Conservation (phyloP, 2,113 vertebrate species). For the Pseudopipra pipra region DNA sequence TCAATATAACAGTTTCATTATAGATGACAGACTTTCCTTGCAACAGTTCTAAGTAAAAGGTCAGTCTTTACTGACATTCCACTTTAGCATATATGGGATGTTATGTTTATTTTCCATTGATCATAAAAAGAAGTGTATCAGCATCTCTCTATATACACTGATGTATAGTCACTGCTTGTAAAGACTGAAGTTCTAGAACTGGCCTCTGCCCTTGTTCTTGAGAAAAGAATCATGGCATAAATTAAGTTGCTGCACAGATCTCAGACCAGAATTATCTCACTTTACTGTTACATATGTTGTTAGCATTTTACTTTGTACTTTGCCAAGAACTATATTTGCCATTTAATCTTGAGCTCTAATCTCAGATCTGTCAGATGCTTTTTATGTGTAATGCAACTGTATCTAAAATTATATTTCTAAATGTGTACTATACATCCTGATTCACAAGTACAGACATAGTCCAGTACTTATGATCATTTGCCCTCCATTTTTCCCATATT, state of each 20-base stretch:
- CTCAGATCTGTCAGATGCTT: neutral
- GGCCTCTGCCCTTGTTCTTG: neutral
- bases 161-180: neutral
- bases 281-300: accelerated
- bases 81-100: neutral
- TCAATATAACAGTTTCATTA: neutral
- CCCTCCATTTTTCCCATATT: neutral
- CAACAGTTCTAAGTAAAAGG: neutral
- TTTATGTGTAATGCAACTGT: neutral
- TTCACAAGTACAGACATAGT: neutral
- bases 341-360: neutral
- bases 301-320: neutral
- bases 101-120: neutral
- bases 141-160: neutral
- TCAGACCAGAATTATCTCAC: neutral
- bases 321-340: neutral
- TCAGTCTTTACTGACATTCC: neutral
- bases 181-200: neutral
- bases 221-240: neutral
- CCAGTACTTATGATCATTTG: neutral
- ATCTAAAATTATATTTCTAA: neutral
- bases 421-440: neutral
- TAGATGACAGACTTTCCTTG: neutral
- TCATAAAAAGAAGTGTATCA: neutral
- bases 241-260: neutral